A percentile compares a stretch with the other conserved stretches of the same genome.
These are phyloP conservation scores for Xyliphius kryptos DNA, from an alignment of 2,113 vertebrate genomes.

Conservation along the genomic window DNA sequence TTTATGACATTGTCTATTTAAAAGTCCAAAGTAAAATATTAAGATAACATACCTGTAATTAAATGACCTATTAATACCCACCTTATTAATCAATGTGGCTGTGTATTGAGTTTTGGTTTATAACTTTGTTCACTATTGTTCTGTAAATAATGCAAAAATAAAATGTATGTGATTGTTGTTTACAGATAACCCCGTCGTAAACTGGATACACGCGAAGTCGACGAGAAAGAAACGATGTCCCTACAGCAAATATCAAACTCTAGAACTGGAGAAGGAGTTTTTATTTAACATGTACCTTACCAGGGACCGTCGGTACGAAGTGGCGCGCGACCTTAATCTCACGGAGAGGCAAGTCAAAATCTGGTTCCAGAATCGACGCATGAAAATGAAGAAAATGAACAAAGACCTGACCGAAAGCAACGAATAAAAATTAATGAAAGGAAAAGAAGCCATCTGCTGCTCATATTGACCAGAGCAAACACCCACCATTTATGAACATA, in stretches of 20 bases:
- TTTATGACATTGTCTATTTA: constrained; percentile 35
- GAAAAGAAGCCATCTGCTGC: background rate
- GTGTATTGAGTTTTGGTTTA: background rate
- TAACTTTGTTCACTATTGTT: background rate
- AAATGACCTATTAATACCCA: too few species aligned
- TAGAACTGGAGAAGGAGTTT: constrained; percentile 85
- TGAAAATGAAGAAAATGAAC: constrained; percentile 90
- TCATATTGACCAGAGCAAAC: background rate
- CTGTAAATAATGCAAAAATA: too few species aligned
- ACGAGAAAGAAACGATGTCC: constrained; percentile 81
- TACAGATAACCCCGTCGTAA: constrained; percentile 76
- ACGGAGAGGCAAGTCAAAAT: constrained; percentile 85
- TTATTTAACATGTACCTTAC: constrained; percentile 87
- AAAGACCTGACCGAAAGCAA: constrained; percentile 76
- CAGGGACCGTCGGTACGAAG: constrained; percentile 80
- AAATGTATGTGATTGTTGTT: constrained; percentile 43
- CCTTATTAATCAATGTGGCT: too few species aligned
- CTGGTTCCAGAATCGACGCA: constrained; percentile 84
- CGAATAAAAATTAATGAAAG: constrained; percentile 52
- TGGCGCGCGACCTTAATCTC: constrained; percentile 77
- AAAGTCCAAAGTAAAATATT: constrained; percentile 3
- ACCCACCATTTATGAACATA: background rate
- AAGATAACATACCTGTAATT: too few species aligned
- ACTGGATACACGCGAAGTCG: constrained; percentile 80
- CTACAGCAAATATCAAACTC: constrained; percentile 80